Evolutionary conservation across 1,140 invertebrate species (phyloP).

Genomic region (Rhizoglyphus robini): DNA sequence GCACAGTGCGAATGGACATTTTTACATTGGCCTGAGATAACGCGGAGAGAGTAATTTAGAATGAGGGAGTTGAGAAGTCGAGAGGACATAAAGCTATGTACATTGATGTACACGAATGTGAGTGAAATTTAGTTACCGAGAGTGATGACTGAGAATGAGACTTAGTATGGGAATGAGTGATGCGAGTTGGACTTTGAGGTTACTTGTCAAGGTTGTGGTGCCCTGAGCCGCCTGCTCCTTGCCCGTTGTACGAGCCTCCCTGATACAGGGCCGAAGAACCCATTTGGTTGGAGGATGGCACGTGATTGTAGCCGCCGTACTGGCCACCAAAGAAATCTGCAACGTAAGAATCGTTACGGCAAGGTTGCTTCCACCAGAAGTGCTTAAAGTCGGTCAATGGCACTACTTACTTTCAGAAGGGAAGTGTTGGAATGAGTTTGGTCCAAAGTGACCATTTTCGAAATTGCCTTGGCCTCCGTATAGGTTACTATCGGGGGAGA

Average conservation of each 20-base stretch:
- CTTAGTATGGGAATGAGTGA: conserved; percentile 1
- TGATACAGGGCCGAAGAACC: not conserved
- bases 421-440: not conserved
- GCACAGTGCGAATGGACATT: too few species aligned
- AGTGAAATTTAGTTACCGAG: not conserved
- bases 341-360: too few species aligned
- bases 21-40: too few species aligned
- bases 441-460: not conserved
- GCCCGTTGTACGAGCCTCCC: not conserved
- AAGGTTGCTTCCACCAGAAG: too few species aligned
- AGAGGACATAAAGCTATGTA: too few species aligned
- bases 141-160: conserved; percentile 11
- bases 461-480: not conserved
- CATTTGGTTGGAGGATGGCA: not conserved
- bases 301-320: not conserved
- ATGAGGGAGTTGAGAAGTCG: not conserved
- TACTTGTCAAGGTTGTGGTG: not conserved
- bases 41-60: conserved; percentile 2
- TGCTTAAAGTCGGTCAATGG: too few species aligned
- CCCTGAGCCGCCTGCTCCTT: not conserved
- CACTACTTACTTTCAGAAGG: not conserved
- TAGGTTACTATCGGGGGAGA: not conserved
- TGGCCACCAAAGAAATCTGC: not conserved
- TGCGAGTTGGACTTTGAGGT: not conserved
- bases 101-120: too few species aligned